Percentiles rank a stretch among this genome's conserved stretches.
phyloP scores from a whole-genome alignment of 2,113 vertebrate genomes.

The Poeciliopsis turrubarensis region DNA sequence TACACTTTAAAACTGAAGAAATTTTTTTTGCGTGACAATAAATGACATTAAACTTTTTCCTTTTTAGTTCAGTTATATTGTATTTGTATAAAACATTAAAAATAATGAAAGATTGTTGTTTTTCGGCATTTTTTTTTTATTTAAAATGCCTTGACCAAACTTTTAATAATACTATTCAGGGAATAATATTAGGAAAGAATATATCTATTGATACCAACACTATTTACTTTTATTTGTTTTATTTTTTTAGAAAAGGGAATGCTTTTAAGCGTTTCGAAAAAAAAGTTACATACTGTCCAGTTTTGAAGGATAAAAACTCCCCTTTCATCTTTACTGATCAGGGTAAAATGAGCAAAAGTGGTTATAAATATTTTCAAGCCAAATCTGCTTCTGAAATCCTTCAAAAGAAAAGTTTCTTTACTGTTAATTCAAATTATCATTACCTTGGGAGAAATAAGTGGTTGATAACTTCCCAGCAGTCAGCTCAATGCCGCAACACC shows the following conservation, averaged over 20 bases:
- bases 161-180: too few species aligned
- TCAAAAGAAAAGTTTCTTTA: not conserved
- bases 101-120: not conserved
- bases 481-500: conserved; percentile 27
- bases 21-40: too few species aligned
- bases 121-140: not conserved
- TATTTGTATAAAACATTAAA: not conserved
- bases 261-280: not conserved
- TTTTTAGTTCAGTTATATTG: not conserved
- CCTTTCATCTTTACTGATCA: not conserved
- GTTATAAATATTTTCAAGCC: not conserved
- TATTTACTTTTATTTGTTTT: not conserved
- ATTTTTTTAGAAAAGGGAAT: not conserved
- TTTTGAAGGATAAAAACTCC: not conserved
- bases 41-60: not conserved
- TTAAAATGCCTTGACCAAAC: too few species aligned
- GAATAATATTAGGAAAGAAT: not conserved
- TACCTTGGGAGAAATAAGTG: conserved; percentile 14
- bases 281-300: not conserved
- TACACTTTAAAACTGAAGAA: not conserved
- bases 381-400: not conserved
- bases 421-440: not conserved
- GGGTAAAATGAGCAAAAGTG: not conserved
- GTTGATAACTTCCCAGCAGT: conserved; percentile 19
- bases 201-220: not conserved